These are phyloP conservation scores for Tapera naevia DNA, from an alignment of 2,797 vertebrate species.

Conservation along the genomic window DNA sequence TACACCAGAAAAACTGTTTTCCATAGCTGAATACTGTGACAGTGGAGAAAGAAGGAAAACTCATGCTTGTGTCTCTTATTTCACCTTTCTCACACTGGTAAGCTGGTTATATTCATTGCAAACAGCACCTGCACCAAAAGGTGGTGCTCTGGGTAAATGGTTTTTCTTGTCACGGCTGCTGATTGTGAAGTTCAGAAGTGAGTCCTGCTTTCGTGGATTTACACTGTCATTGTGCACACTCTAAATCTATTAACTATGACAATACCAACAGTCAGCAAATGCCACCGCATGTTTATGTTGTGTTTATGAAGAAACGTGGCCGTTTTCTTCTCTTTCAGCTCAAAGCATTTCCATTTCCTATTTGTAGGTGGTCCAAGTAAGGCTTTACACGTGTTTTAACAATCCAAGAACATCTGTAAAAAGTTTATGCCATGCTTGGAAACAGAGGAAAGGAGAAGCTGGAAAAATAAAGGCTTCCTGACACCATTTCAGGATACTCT, in stretches of 20 bases:
- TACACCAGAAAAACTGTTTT: not conserved
- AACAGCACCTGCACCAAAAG: not conserved
- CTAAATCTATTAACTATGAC: not conserved
- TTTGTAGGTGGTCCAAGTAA: not conserved
- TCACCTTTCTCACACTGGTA: not conserved
- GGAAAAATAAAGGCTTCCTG: not conserved
- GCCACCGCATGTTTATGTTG: accelerated
- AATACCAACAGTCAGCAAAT: not conserved
- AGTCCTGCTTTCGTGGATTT: accelerated
- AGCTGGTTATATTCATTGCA: accelerated
- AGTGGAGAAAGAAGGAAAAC: not conserved
- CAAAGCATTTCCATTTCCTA: not conserved
- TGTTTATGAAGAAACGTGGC: not conserved
- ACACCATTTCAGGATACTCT: not conserved
- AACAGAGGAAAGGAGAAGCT: not conserved
- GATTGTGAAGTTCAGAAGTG: not conserved
- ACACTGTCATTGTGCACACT: not conserved
- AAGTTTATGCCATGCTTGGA: not conserved
- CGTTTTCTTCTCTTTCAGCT: not conserved
- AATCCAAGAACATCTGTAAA: not conserved
- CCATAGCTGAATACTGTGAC: not conserved
- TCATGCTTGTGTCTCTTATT: not conserved
- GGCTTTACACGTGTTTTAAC: not conserved
- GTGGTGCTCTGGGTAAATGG: not conserved
- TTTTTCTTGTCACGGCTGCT: not conserved